Evolutionary conservation across 1,140 invertebrate species (phyloP).

Genomic region (Drosophila sulfurigaster): DNA sequence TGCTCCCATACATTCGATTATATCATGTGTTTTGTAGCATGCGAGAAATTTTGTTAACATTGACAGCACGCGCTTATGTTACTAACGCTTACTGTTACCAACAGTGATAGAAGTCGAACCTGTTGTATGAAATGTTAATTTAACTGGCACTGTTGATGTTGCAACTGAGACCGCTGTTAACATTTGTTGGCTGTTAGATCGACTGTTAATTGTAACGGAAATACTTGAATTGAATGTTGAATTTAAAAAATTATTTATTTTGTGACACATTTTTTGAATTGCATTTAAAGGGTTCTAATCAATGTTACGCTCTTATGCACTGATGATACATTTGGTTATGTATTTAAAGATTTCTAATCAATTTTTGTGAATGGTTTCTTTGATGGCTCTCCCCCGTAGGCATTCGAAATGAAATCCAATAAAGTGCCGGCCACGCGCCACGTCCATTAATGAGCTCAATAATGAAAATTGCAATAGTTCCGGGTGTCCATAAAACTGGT

Average conservation of each 20-base stretch:
- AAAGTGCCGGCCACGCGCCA: constrained; percentile 40
- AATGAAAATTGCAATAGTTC: constrained; percentile 70
- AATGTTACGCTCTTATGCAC: too few relatives aligned
- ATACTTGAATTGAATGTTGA: constrained; percentile 4
- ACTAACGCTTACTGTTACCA: constrained; percentile 23
- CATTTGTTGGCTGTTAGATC: constrained; percentile 14
- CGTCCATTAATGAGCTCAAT: constrained; percentile 60
- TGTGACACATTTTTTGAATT: not conserved
- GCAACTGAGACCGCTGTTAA: constrained; percentile 8
- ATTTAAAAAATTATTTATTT: constrained; percentile 1
- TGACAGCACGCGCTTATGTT: not conserved
- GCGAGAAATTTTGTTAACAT: constrained; percentile 50
- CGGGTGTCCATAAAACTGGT: constrained; percentile 61
- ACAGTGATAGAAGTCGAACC: constrained; percentile 47
- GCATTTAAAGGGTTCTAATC: too few relatives aligned
- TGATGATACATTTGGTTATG: too few relatives aligned
- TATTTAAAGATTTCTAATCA: too few relatives aligned
- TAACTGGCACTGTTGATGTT: constrained; percentile 19
- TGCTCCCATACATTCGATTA: constrained; percentile 7
- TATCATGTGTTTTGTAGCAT: constrained; percentile 55
- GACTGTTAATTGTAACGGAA: not conserved
- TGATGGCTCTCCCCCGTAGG: not conserved
- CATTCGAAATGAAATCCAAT: constrained; percentile 26
- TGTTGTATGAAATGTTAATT: constrained; percentile 55
- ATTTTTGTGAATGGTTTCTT: too few relatives aligned